Evolutionary conservation across 1,140 invertebrate genomes (phyloP).

Genomic region (Stegodyphus mimosarum): DNA sequence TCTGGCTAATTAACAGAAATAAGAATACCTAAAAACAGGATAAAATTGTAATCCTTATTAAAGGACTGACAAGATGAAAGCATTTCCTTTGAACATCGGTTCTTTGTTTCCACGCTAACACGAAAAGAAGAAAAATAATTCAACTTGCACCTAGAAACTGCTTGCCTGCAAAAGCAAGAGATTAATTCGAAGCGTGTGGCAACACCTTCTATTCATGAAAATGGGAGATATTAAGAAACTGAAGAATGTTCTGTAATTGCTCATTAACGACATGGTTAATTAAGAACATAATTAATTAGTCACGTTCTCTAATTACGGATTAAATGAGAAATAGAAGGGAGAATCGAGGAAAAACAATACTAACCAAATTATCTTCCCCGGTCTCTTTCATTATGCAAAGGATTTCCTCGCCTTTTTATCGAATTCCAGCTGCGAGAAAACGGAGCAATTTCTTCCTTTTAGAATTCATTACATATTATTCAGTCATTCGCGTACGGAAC

Average conservation of each 20-base stretch:
- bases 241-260: conserved; percentile 17
- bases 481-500: background rate
- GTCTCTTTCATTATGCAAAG: background rate
- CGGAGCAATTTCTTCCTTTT: background rate
- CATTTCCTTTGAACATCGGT: background rate
- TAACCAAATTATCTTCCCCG: background rate
- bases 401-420: conserved; percentile 2
- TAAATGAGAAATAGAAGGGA: background rate
- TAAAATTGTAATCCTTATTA: no score
- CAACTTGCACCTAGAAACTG: background rate
- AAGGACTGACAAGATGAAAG: background rate
- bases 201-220: background rate
- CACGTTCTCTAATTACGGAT: conserved; percentile 31
- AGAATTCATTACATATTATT: conserved; percentile 3
- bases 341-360: background rate
- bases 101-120: background rate
- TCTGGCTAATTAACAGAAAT: no score
- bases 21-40: no score
- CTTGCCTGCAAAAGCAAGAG: background rate
- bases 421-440: background rate
- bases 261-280: conserved; percentile 53
- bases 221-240: background rate
- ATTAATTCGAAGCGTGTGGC: background rate
- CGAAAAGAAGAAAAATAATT: background rate
- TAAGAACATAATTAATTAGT: conserved; percentile 42